A percentile compares a stretch with the other conserved stretches of the same genome.
These are phyloP conservation scores for Trigoniulus corallinus DNA, from an alignment of 1,140 invertebrate species.

Conservation along the genomic window DNA sequence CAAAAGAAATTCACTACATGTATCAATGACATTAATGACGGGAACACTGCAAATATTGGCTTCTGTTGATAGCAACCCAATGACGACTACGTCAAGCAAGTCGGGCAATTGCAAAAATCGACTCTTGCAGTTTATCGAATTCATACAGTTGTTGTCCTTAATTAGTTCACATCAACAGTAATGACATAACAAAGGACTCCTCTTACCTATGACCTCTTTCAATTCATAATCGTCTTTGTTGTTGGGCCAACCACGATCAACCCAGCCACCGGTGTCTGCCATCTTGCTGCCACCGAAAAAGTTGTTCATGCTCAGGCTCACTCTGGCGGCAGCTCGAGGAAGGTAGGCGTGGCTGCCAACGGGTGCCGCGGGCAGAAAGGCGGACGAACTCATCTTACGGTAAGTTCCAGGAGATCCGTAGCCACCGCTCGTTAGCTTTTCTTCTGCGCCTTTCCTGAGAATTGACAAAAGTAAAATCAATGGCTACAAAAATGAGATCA, in stretches of 20 bases:
- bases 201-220: constrained; percentile 82
- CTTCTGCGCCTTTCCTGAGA: constrained; percentile 4
- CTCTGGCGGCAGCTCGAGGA: constrained; percentile 11
- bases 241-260: constrained; percentile 64
- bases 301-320: constrained; percentile 35
- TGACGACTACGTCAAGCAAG: too few relatives aligned
- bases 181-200: too few relatives aligned
- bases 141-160: too few relatives aligned
- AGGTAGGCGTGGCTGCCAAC: constrained; percentile 2
- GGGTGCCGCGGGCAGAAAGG: constrained; percentile 18
- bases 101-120: too few relatives aligned
- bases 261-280: constrained; percentile 40
- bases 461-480: neutral
- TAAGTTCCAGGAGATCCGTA: constrained; percentile 42
- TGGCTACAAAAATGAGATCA: too few relatives aligned
- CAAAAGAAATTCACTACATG: too few relatives aligned
- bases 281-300: constrained; percentile 36
- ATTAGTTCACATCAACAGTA: too few relatives aligned
- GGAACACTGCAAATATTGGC: too few relatives aligned
- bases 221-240: constrained; percentile 86
- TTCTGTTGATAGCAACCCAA: too few relatives aligned
- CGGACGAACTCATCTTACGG: constrained; percentile 38
- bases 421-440: constrained; percentile 2
- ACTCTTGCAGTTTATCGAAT: too few relatives aligned
- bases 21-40: too few relatives aligned